Evolutionary conservation across 2,113 vertebrate species (phyloP), one percentile per base, ranked within the genome.

Genomic region (Buteo buteo): DNA sequence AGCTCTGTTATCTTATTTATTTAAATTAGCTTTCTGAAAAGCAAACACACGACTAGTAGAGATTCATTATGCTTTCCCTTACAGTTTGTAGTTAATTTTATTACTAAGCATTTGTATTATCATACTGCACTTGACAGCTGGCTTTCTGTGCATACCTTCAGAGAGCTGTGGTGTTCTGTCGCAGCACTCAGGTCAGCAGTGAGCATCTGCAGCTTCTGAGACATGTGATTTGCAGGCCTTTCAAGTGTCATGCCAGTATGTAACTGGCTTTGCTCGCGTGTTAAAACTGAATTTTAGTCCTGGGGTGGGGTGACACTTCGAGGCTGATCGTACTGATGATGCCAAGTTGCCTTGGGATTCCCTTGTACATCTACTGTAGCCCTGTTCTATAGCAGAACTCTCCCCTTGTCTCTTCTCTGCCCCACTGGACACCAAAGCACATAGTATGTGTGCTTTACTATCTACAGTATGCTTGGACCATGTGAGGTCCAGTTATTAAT

Each of bases 181-280:
- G 0, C 31, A 52, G 55, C 0, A 3, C n/a, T 64, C 44, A 5
- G 40, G 49, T 78, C 67, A 55, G 61, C 0, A 0, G 34, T 55
- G 47, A 71, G 47, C 0, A 0, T 38, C 50, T 71, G n/a, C 0
- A 4, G 18, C 88, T 86, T 54, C 38, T 45, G 80, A 55, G 50
- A 65, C 6, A 3, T 49, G 52, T 26, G 19, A 13, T 88, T 65
- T 72, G 17, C 38, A 44, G 55, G 20, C 59, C 89, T 74, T 89
- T 89, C 9, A 26, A 17, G 6, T 47, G 80, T 54, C 38, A 38
- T 16, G 81, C 59, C 50, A 9, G 1, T n/a, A 24, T 31, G 55
- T 81, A 54, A 52, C 16, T 67, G 50, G n/a, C 26, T 82, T 71
- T 94, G n/a, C 42, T 70, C 20, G 14, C 0, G 1, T 73, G 3